Evolutionary conservation across 2,888 invertebrate genomes (phyloP).

Genomic region (Eupithecia tripunctaria): DNA sequence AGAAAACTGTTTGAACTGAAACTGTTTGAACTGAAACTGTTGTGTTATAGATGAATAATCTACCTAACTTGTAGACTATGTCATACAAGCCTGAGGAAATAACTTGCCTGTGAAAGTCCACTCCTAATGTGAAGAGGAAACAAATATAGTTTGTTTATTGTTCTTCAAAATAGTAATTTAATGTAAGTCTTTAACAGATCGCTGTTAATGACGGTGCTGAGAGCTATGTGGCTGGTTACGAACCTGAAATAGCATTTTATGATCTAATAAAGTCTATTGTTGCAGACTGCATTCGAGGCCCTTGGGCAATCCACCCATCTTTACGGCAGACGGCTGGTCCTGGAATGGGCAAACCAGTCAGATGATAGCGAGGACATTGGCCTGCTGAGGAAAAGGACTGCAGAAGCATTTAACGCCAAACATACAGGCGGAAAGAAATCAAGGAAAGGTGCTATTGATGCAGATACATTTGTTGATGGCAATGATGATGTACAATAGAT

Average conservation of each 20-base stretch:
- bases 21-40: not conserved
- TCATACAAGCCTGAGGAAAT: too few species aligned
- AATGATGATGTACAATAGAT: conserved; percentile 45
- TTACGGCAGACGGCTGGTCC: conserved; percentile 96
- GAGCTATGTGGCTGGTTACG: too few species aligned
- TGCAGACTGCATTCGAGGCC: conserved; percentile 94
- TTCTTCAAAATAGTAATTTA: too few species aligned
- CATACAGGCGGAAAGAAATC: conserved; percentile 77
- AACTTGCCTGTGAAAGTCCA: not conserved
- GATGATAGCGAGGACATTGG: conserved; percentile 88
- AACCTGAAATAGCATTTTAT: too few species aligned
- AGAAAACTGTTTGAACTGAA: not conserved
- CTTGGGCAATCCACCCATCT: conserved; percentile 98
- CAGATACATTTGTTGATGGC: conserved; percentile 74
- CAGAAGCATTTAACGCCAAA: conserved; percentile 81
- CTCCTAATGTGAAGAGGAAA: too few species aligned
- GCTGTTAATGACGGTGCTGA: too few species aligned
- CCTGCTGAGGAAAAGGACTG: conserved; percentile 93
- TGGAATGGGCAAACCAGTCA: conserved; percentile 96
- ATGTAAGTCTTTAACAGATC: too few species aligned
- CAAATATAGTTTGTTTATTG: too few species aligned
- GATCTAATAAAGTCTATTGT: conserved; percentile 43
- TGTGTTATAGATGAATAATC: not conserved
- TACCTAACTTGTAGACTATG: not conserved
- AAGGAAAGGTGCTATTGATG: conserved; percentile 76